A percentile compares a stretch with the other conserved stretches of the same genome.
Conservation (phyloP, 2,113 vertebrate genomes). For the Zosterops japonicus region DNA sequence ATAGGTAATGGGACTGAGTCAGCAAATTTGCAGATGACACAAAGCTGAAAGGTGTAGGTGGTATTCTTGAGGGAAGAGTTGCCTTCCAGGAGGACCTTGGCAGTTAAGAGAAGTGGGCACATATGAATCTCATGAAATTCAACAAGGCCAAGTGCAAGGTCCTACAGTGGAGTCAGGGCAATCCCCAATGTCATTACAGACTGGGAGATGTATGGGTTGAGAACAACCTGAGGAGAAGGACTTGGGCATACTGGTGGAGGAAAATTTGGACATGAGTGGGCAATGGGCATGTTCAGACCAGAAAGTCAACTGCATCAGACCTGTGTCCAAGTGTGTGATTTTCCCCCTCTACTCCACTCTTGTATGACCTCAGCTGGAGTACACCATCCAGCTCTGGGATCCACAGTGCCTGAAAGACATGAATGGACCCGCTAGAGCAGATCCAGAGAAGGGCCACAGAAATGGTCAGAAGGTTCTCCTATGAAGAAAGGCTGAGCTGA, state of each 20-base stretch:
- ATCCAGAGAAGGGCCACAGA: neutral
- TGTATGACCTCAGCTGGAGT: neutral
- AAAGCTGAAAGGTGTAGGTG: neutral
- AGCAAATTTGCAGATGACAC: neutral
- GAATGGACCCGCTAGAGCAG: rapidly evolving
- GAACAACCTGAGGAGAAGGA: neutral
- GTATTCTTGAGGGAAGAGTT: neutral
- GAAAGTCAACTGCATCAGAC: neutral
- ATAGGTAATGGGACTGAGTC: neutral
- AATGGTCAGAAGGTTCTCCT: neutral
- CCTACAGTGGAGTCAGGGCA: neutral
- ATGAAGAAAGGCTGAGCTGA: neutral
- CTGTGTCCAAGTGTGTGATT: neutral
- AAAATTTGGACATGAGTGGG: neutral
- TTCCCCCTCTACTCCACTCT: neutral
- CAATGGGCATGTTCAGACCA: neutral
- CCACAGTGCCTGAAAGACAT: neutral
- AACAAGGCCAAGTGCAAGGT: neutral
- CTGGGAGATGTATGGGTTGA: neutral
- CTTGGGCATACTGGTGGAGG: neutral
- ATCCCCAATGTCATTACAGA: neutral
- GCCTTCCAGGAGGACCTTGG: neutral
- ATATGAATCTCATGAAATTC: neutral
- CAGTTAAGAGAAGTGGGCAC: neutral
- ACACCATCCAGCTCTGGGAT: neutral